phyloP scores from a whole-genome alignment of 2,797 vertebrate genomes.

The Sebastes matsubarae region DNA sequence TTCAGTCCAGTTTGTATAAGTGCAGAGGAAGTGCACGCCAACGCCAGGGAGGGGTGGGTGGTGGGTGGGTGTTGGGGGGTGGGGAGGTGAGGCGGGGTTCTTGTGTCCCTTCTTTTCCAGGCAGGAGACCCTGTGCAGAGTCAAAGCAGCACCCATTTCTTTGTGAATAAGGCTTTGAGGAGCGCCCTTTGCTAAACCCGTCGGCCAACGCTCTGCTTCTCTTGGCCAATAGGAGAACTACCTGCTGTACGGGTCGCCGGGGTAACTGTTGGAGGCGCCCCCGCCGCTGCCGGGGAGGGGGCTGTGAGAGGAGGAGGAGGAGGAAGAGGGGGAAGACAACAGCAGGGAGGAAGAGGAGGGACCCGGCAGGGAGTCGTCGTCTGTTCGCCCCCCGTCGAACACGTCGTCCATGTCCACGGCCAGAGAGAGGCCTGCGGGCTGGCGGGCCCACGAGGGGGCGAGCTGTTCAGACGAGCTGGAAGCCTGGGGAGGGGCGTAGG shows the following conservation, averaged over 20 bases:
- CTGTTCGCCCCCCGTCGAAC: conserved; percentile 56
- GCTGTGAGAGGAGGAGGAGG: conserved; percentile 58
- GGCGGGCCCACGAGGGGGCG: conserved; percentile 36
- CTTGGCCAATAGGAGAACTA: conserved; percentile 61
- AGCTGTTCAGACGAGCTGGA: conserved; percentile 21
- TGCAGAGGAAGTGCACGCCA: conserved; percentile 64
- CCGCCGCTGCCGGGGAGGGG: conserved; percentile 44
- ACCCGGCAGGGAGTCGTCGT: conserved; percentile 54
- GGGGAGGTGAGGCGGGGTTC: background rate
- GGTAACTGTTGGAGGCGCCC: conserved; percentile 53
- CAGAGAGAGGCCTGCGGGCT: conserved; percentile 22
- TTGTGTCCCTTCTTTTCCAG: conserved; percentile 52
- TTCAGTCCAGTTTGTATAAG: conserved; percentile 53
- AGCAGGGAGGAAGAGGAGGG: conserved; percentile 66
- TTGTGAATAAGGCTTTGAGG: conserved; percentile 72
- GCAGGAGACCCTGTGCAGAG: conserved; percentile 49
- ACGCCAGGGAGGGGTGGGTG: conserved; percentile 12
- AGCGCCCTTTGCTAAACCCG: conserved; percentile 4
- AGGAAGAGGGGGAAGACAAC: conserved; percentile 58
- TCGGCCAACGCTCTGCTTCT: background rate
- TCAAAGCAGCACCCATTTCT: conserved; percentile 76
- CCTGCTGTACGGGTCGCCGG: conserved; percentile 82
- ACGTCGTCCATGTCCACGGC: conserved; percentile 65
- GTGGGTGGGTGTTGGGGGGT: background rate
- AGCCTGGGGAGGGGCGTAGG: background rate